Evolutionary conservation across 2,888 invertebrate genomes (phyloP).

Genomic region (Nasonia oneida): DNA sequence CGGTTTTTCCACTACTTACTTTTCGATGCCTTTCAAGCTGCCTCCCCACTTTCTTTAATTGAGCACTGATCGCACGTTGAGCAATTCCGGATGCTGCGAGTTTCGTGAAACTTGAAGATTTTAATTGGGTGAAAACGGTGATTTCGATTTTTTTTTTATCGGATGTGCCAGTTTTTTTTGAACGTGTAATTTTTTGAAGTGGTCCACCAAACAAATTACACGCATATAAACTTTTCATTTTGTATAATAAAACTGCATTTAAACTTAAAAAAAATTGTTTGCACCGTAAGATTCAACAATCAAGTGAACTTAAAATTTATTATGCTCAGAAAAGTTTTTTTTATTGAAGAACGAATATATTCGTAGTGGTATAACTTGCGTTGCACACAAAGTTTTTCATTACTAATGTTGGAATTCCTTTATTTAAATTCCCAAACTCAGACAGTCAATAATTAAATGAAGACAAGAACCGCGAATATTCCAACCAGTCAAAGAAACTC

Average conservation of each 20-base stretch:
- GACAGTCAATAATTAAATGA: too few species aligned
- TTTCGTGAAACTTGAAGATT: conserved; percentile 15
- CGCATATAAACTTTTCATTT: background rate
- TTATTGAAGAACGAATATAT: too few species aligned
- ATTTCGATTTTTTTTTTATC: background rate
- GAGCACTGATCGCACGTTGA: background rate
- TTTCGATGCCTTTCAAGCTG: background rate
- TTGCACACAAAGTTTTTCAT: too few species aligned
- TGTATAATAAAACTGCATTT: background rate
- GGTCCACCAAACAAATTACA: background rate
- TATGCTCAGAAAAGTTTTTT: too few species aligned
- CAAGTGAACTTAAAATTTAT: background rate
- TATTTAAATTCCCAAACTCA: too few species aligned
- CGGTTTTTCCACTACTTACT: background rate
- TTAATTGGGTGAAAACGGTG: conserved; percentile 38
- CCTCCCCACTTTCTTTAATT: background rate
- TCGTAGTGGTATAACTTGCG: too few species aligned
- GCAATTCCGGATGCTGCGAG: conserved; percentile 30
- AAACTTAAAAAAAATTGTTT: too few species aligned
- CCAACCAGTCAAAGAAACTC: background rate
- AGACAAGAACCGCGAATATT: background rate
- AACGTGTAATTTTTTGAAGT: background rate
- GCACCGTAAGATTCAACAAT: background rate
- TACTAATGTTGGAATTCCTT: too few species aligned
- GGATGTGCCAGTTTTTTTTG: conserved; percentile 20